A percentile compares a stretch with the other conserved stretches of the same genome.
Evolutionary conservation across 2,113 vertebrate species (phyloP).

Genomic region (Oncorhynchus kisutch): DNA sequence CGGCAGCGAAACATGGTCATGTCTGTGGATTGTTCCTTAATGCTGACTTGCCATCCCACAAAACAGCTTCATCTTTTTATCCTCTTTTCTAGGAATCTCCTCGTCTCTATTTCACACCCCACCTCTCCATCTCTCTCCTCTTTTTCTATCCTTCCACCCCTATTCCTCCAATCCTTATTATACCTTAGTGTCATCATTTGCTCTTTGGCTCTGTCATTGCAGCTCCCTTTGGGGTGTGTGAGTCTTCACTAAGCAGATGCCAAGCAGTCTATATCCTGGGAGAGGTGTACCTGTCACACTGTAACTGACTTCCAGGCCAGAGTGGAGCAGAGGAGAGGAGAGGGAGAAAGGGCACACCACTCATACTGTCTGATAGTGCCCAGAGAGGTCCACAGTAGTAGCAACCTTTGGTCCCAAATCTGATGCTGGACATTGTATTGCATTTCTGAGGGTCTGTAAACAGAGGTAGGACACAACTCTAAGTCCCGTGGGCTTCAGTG

Average conservation of each 20-base stretch:
- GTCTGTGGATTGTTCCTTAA: neutral
- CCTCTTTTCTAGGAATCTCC: neutral
- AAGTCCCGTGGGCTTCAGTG: neutral
- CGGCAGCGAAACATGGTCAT: neutral
- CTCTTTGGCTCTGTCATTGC: no score
- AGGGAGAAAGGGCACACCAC: neutral
- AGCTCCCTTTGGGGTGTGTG: neutral
- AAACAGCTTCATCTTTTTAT: neutral
- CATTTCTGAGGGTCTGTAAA: neutral
- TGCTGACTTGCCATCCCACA: neutral
- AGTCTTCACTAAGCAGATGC: slow-evolving; percentile 6
- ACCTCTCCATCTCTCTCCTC: neutral
- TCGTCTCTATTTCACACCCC: neutral
- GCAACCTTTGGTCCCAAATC: neutral
- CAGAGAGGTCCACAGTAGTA: neutral
- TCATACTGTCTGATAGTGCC: neutral
- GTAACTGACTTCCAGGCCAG: neutral
- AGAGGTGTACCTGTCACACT: neutral
- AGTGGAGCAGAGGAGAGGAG: neutral
- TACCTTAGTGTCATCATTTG: no score
- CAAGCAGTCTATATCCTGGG: neutral
- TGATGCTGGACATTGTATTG: neutral
- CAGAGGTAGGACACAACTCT: neutral
- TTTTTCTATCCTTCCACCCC: neutral
- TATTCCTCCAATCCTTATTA: no score